Evolutionary conservation across 1,140 invertebrate species (phyloP).

Genomic region (Saccostrea glomerata): DNA sequence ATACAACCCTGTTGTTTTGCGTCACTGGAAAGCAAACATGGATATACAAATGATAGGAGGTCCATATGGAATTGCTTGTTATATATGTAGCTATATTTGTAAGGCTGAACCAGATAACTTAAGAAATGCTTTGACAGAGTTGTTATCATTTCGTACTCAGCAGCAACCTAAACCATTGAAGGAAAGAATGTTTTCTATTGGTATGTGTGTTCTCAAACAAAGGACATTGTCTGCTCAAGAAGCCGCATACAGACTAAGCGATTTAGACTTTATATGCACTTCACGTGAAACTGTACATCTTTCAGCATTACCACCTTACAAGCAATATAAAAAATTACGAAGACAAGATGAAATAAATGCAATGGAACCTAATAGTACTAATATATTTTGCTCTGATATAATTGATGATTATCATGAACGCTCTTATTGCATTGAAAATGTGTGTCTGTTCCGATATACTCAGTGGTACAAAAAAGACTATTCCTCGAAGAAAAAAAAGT

Average conservation of each 20-base stretch:
- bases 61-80: slow-evolving; percentile 42
- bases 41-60: slow-evolving; percentile 54
- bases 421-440: too few relatives aligned
- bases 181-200: slow-evolving; percentile 46
- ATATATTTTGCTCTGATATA: too few relatives aligned
- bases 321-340: too few relatives aligned
- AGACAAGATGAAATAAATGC: too few relatives aligned
- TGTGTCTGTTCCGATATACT: background rate
- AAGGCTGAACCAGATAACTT: slow-evolving; percentile 51
- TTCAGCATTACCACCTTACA: too few relatives aligned
- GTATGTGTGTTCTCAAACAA: slow-evolving; percentile 50
- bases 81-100: slow-evolving; percentile 52
- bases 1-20: slow-evolving; percentile 50
- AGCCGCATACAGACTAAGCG: slow-evolving; percentile 45
- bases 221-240: slow-evolving; percentile 56
- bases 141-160: background rate
- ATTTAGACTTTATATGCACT: slow-evolving; percentile 36
- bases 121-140: slow-evolving; percentile 26
- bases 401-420: too few relatives aligned
- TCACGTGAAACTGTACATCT: too few relatives aligned
- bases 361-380: too few relatives aligned
- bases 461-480: slow-evolving; percentile 27
- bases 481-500: background rate
- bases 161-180: background rate
- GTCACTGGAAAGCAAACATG: slow-evolving; percentile 54